Percentiles rank a stretch among this genome's conserved stretches.
These are phyloP conservation scores for Rhizoglyphus robini DNA, from an alignment of 1,140 invertebrate genomes.

Conservation along the genomic window DNA sequence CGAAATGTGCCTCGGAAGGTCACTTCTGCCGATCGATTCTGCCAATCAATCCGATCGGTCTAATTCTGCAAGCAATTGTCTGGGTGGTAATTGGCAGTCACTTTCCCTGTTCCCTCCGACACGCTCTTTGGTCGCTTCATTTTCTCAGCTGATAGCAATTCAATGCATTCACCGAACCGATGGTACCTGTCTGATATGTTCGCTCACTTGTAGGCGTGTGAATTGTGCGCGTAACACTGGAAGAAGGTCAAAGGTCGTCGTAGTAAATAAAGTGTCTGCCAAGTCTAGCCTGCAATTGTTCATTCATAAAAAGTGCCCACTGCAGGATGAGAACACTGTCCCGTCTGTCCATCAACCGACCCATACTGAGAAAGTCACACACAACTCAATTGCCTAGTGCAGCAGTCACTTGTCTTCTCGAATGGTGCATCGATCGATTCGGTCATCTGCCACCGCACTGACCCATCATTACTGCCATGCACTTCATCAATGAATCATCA, in stretches of 20 bases:
- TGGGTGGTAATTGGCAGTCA: conserved; percentile 2
- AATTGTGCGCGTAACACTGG: neutral
- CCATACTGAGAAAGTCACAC: conserved; percentile 4
- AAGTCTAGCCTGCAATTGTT: neutral
- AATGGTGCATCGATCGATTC: neutral
- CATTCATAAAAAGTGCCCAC: conserved; percentile 1
- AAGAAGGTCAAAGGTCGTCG: neutral
- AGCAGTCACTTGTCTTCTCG: neutral
- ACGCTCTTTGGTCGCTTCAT: neutral
- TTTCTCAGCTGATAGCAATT: neutral
- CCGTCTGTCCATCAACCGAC: neutral
- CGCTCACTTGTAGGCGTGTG: neutral
- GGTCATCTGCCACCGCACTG: no score
- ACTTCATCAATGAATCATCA: no score
- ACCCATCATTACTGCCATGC: no score
- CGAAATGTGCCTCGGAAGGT: no score
- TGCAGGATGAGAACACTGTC: neutral
- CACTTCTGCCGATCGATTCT: neutral
- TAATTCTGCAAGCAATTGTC: neutral
- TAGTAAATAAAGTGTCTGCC: conserved; percentile 7
- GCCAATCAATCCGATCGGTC: neutral
- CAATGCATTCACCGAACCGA: neutral
- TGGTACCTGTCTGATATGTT: neutral
- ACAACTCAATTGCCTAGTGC: no score
- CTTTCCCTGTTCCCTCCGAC: neutral